A percentile compares a stretch with the other conserved stretches of the same genome.
Conservation (phyloP, 2,113 vertebrate species). For the Spheniscus mendiculus region DNA sequence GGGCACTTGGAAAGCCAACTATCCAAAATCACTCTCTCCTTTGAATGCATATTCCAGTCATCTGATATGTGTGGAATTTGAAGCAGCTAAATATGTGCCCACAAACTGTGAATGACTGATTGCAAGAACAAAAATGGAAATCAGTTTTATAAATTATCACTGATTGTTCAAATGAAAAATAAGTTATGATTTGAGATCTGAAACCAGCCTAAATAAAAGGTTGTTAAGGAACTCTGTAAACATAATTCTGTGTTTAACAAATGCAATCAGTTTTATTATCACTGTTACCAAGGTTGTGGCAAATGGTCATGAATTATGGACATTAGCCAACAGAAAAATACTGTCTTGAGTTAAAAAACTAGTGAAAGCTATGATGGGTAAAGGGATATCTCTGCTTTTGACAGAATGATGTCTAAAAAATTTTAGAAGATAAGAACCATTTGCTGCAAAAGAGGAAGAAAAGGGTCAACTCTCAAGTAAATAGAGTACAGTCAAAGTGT, state of each 20-base stretch:
- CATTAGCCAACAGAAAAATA: slow-evolving; percentile 47
- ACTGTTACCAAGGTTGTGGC: background rate
- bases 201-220: background rate
- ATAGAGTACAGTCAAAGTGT: background rate
- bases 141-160: background rate
- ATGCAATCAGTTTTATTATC: background rate
- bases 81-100: background rate
- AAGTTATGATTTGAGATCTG: background rate
- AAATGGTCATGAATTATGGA: background rate
- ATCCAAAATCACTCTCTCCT: background rate
- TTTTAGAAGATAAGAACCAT: background rate
- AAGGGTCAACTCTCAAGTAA: background rate
- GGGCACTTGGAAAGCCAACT: background rate
- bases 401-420: background rate
- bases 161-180: background rate
- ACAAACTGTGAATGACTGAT: background rate
- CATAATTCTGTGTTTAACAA: background rate
- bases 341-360: slow-evolving; percentile 9
- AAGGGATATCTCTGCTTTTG: slow-evolving; percentile 39
- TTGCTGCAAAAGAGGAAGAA: background rate
- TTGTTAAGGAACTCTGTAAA: background rate
- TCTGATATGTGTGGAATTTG: background rate
- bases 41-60: background rate
- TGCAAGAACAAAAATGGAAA: background rate
- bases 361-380: slow-evolving; percentile 39